Base-by-base conservation (phyloP, 2,797 vertebrate genomes). In the Xenopus petersii region DNA sequence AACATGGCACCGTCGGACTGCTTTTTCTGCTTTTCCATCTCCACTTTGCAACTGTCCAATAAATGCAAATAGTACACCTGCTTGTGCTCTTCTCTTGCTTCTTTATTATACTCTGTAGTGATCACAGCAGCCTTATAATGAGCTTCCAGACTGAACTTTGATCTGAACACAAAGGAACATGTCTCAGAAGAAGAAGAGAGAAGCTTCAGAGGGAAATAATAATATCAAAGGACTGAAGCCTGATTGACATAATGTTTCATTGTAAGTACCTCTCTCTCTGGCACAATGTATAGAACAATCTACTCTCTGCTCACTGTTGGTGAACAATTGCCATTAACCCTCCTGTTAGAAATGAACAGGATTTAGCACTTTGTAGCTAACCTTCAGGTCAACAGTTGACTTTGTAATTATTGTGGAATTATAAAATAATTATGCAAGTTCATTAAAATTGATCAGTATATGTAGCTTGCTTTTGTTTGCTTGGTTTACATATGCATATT, bases 121-220 rank as follows among this genome's bases (percentile, higher is more conserved):
- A 16, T 26, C 67, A 66, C 47, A 51, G 61, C 26, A 69, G 54
- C 15, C 80, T 0, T 21, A 58, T 47, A 68, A 74, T 63, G 24
- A 67, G 17, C 13, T 63, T 77, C 10, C 15, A 10, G 56, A 5
- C 60, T 68, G 16, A 83, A 74, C 72, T 83, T 80, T 16, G 21
- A 49, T 77, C 61, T 81, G 63, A 76, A 83, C 84, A 85, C 75
- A 85, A 79, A 82, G 49, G 54, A 17, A n/a, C 6, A 67, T 67
- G 42, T 51, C 48, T 81, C 75, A 2, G 61, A 79, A 46, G 24
- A 30, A 30, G 26, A 79, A n/a, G 49, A 81, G 70, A 75, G 24
- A 36, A 73, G 49, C 81, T 84, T 77, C 64, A 30, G 15, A 58
- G 75, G 65, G 2, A 26, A 60, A 83, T 73, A 42, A 42, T 42